Conservation (phyloP, 2,797 vertebrate species). For the Galagoides demidoff region DNA sequence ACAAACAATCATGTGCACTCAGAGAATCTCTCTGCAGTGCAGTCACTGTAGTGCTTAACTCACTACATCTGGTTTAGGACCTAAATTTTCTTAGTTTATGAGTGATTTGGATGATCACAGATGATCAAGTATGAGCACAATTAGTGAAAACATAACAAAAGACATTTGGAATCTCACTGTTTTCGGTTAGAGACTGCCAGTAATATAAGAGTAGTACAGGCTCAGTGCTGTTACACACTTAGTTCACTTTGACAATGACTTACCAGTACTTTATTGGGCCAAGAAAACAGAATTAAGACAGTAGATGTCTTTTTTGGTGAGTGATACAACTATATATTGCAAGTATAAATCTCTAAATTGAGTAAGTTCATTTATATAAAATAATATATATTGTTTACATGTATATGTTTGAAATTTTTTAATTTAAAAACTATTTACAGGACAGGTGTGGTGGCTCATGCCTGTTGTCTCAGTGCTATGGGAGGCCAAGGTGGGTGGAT, state of each 20-base stretch:
- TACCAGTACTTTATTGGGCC: background rate
- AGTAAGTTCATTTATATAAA: slow-evolving; percentile 1
- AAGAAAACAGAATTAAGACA: background rate
- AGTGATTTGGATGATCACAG: background rate
- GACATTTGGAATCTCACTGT: background rate
- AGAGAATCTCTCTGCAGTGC: background rate
- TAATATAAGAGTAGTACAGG: background rate
- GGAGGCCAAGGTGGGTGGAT: too few species aligned
- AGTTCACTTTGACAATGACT: background rate
- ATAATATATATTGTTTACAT: background rate
- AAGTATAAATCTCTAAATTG: background rate
- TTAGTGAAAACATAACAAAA: background rate
- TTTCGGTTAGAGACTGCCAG: background rate
- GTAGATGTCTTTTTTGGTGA: background rate
- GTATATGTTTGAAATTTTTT: background rate
- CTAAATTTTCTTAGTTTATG: background rate
- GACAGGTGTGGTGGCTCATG: too few species aligned
- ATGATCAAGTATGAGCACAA: background rate
- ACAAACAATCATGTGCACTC: background rate
- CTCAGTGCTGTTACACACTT: background rate
- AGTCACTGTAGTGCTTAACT: background rate
- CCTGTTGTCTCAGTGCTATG: too few species aligned
- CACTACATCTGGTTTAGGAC: background rate
- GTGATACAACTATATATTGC: background rate
- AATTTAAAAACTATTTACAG: background rate